Evolutionary conservation across 2,113 vertebrate species (phyloP), one percentile per base, ranked within the genome.

Genomic region (Rhea americana): DNA sequence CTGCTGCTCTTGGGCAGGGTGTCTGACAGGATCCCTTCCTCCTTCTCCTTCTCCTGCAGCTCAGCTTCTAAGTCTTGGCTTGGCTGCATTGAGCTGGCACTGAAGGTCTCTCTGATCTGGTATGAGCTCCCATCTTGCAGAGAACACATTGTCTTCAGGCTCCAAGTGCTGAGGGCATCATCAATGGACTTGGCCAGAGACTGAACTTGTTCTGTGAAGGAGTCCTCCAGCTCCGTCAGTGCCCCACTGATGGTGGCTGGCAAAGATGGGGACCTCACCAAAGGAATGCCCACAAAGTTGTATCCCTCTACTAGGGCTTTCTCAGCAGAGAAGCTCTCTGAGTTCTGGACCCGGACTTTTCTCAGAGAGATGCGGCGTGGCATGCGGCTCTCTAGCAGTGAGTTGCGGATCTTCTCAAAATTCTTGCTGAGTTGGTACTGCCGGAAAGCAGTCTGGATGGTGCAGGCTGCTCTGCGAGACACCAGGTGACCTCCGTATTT

Each of bases 341-440:
- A 97, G 47, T 98, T 98, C 89, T 99, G 99, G 30, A 98, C 97
- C 4, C 99, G 98, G 76, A 98, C 98, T 53, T 98, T 98, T 86
- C 98, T 98, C 96, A 99, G 96, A 14, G 99, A 99, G 96, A 99
- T 99, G 48, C 99, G 98, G 17, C 99, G 98, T 0, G 99, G 99
- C 92, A 99, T 97, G 91, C 99, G 99, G 93, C 99, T 99, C 96
- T 99, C 99, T 28, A 99, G 98, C 65, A 99, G 98, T 0, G 99
- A 99, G 97, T 99, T 99, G 43, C 99, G 98, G 93, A 99, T 99
- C 97, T 99, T 99, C 96, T 99, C 99, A 65, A 99, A 99, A 98
- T 99, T 99, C 97, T 99, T 99, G 98, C 99, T 99, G 94, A 99
- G 99, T 97, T 99, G 99, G 95, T 99, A 99, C 97, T 99, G 99